Conservation (phyloP, 2,113 vertebrate species). For the Nesogale talazaci region DNA sequence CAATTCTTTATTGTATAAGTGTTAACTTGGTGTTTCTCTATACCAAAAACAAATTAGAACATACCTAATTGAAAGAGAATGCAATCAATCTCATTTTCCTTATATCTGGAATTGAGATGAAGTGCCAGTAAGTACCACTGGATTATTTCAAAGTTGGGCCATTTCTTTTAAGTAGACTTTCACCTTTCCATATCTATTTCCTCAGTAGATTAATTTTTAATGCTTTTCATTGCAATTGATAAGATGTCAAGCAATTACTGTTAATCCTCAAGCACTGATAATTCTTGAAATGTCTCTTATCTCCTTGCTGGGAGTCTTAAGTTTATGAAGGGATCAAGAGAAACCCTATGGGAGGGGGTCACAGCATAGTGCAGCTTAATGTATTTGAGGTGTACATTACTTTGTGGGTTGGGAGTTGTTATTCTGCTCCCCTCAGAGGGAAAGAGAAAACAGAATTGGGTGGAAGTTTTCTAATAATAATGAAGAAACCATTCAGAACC, state of each 20-base stretch:
- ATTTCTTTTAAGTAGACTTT: slow-evolving; percentile 11
- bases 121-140: background rate
- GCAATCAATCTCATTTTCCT: background rate
- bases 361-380: slow-evolving; percentile 4
- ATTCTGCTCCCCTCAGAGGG: background rate
- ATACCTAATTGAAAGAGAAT: background rate
- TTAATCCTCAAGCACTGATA: background rate
- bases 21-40: slow-evolving; percentile 19
- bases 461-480: slow-evolving; percentile 7
- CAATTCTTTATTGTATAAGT: background rate
- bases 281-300: background rate
- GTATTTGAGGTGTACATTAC: background rate
- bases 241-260: background rate
- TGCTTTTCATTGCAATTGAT: background rate
- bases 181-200: background rate
- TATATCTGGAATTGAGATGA: background rate
- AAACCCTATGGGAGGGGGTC: slow-evolving; percentile 16
- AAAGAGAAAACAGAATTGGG: slow-evolving; percentile 6
- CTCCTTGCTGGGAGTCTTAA: background rate
- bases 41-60: background rate
- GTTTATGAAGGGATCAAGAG: background rate
- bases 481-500: background rate
- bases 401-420: background rate
- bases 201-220: background rate
- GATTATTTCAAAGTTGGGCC: background rate